A percentile compares a stretch with the other conserved stretches of the same genome.
Conservation (phyloP, 2,797 vertebrate species). For the Spea hammondii region DNA sequence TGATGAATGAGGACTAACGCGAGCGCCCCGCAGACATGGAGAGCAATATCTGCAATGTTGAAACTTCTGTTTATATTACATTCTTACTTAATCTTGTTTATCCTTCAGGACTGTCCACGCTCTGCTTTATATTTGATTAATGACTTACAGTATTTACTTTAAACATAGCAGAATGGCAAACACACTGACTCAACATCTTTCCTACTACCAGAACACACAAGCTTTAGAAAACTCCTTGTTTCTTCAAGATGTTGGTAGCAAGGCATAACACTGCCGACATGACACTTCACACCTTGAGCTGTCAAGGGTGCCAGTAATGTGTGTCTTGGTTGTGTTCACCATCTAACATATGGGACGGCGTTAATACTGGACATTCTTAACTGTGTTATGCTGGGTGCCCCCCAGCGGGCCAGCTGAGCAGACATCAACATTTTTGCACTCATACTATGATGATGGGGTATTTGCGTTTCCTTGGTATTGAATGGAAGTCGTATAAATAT, state of each 20-base stretch:
- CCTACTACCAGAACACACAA: not conserved
- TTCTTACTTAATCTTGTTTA: conserved; percentile 46
- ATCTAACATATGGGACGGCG: too few relatives aligned
- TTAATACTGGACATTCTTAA: too few relatives aligned
- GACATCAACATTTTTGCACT: too few relatives aligned
- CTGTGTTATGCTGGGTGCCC: too few relatives aligned
- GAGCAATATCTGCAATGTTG: conserved; percentile 25
- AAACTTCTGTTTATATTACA: conserved; percentile 29
- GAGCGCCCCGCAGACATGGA: conserved; percentile 1
- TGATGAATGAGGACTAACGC: conserved; percentile 14
- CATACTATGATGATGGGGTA: too few relatives aligned
- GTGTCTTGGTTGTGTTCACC: too few relatives aligned
- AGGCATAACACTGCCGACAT: not conserved
- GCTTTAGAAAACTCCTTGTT: not conserved
- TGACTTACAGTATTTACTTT: conserved; percentile 36
- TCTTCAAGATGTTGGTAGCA: not conserved
- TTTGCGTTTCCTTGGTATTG: too few relatives aligned
- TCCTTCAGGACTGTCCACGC: conserved; percentile 29
- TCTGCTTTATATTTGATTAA: conserved; percentile 30
- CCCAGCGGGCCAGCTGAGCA: too few relatives aligned
- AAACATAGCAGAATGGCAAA: conserved; percentile 25
- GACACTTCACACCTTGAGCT: not conserved
- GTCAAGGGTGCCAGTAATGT: not conserved
- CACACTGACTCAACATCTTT: conserved; percentile 15
- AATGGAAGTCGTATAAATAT: too few relatives aligned